Conservation (phyloP, 2,888 invertebrate genomes). For the Drosophila demipolita region DNA sequence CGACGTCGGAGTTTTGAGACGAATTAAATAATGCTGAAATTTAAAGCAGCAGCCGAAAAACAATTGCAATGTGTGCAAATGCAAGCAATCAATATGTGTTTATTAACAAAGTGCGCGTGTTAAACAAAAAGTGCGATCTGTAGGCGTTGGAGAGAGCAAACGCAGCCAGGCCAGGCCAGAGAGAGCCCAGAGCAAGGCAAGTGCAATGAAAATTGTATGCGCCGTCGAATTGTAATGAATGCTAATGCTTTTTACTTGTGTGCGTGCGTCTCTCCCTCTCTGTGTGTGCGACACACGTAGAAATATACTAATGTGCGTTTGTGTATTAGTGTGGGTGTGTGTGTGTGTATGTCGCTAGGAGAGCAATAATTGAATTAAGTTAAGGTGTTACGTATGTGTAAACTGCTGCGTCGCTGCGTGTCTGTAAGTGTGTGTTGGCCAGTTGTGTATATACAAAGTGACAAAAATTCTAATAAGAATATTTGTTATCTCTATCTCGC, state of each 20-base stretch:
- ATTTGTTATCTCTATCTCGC: conserved; percentile 57
- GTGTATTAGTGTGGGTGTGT: conserved; percentile 27
- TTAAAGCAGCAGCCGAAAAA: conserved; percentile 67
- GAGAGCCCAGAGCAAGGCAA: conserved; percentile 52
- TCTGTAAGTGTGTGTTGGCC: conserved; percentile 22
- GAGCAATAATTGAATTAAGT: conserved; percentile 78
- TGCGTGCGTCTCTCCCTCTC: conserved; percentile 18
- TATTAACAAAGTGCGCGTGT: conserved; percentile 65
- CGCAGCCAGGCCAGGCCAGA: conserved; percentile 44
- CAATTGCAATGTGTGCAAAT: conserved; percentile 74
- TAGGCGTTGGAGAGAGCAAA: conserved; percentile 52
- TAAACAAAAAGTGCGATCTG: conserved; percentile 62
- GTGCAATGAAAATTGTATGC: conserved; percentile 66
- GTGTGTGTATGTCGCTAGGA: conserved; percentile 55
- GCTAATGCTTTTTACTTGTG: conserved; percentile 60
- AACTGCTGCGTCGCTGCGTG: conserved; percentile 37
- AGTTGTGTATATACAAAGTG: conserved; percentile 73
- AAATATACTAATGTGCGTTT: conserved; percentile 29
- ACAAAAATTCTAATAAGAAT: conserved; percentile 75
- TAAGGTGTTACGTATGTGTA: conserved; percentile 73
- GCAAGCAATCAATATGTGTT: conserved; percentile 73
- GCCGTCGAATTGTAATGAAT: conserved; percentile 72
- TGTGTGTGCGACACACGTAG: conserved; percentile 31
- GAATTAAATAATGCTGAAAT: conserved; percentile 63
- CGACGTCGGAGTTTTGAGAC: conserved; percentile 54